These are phyloP conservation scores for Apostichopus leukothele DNA, from an alignment of 53 echinoderm and acorn worm genomes.

Conservation along the genomic window DNA sequence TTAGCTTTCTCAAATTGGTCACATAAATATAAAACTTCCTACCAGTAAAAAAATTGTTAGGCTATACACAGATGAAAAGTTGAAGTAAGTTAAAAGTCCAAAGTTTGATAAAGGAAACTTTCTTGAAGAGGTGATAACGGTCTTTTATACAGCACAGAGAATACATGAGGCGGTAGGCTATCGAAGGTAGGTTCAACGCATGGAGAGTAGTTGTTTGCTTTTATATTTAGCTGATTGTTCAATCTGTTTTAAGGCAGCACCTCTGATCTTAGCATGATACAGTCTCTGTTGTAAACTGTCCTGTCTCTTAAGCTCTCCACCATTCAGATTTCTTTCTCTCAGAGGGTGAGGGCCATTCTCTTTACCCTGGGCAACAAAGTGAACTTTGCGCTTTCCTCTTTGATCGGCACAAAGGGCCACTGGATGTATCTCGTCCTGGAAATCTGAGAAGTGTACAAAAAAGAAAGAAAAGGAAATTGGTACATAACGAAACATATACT, in stretches of 20 bases:
- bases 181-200: conserved; percentile 52
- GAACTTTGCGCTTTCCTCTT: conserved; percentile 67
- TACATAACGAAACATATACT: too few species aligned
- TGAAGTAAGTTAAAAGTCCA: too few species aligned
- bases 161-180: too few species aligned
- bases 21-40: too few species aligned
- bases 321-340: background rate
- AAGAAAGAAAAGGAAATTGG: background rate
- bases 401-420: conserved; percentile 13
- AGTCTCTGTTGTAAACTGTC: conserved; percentile 79
- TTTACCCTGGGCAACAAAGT: conserved; percentile 74
- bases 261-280: conserved; percentile 84
- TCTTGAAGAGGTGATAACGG: background rate
- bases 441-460: conserved; percentile 49
- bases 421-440: conserved; percentile 74
- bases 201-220: conserved; percentile 85
- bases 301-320: background rate
- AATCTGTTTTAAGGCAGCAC: conserved; percentile 68
- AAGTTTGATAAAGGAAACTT: background rate
- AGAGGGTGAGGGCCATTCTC: conserved; percentile 58
- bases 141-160: too few species aligned
- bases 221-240: conserved; percentile 77
- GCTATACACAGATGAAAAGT: too few species aligned
- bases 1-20: too few species aligned
- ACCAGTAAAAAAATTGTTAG: too few species aligned